These are phyloP conservation scores for Clarias pachynema DNA, from an alignment of 2,797 vertebrate species.

Conservation along the genomic window DNA sequence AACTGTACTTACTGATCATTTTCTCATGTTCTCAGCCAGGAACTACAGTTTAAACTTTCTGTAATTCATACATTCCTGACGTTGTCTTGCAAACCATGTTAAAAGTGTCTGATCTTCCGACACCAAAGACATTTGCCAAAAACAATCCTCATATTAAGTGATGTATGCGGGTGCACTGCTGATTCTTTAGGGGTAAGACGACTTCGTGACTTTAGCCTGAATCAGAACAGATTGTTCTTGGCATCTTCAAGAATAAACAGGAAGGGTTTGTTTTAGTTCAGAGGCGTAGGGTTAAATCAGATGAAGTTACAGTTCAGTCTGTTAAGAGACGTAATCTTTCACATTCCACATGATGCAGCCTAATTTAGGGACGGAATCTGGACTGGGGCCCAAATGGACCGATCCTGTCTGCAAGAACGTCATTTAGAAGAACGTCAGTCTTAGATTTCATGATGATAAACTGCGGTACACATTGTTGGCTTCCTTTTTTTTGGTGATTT, in stretches of 20 bases:
- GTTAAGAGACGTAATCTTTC: not conserved
- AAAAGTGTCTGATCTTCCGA: not conserved
- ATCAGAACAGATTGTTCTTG: constrained; percentile 61
- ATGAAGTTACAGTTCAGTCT: constrained; percentile 47
- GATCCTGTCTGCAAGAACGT: not conserved
- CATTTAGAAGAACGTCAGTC: not conserved
- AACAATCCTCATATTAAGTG: not conserved
- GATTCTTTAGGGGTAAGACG: not conserved
- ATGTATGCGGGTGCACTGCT: not conserved
- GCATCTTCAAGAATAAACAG: constrained; percentile 69
- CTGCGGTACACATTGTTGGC: not conserved
- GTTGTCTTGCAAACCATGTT: not conserved
- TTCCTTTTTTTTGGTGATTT: not conserved
- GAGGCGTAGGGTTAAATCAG: constrained; percentile 36
- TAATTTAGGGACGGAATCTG: not conserved
- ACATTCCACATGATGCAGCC: not conserved
- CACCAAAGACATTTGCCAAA: not conserved
- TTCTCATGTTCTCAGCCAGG: not conserved
- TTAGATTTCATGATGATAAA: not conserved
- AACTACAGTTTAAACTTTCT: not conserved
- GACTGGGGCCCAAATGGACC: not conserved
- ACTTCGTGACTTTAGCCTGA: not conserved
- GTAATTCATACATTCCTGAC: not conserved
- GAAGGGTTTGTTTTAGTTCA: constrained; percentile 69
- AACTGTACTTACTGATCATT: not conserved